Conservation (phyloP, 1,140 invertebrate genomes). For the Lethrus apterus region DNA sequence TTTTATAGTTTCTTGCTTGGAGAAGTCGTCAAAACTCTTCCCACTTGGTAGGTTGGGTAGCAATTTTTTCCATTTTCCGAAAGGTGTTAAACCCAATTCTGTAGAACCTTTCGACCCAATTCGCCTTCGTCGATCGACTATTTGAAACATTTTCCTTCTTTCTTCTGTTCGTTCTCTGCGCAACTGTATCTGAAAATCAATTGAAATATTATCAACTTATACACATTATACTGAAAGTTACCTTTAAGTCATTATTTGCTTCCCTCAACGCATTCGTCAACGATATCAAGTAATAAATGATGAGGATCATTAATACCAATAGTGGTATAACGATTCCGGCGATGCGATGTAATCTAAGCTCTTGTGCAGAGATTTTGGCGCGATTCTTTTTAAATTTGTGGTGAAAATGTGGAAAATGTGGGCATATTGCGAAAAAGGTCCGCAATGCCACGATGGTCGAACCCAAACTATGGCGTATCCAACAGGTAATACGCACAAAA, state of each 20-base stretch:
- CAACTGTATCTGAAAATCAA: conserved; percentile 57
- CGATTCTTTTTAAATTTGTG: conserved; percentile 60
- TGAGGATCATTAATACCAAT: conserved; percentile 81
- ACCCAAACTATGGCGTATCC: conserved; percentile 91
- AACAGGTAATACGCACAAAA: conserved; percentile 90
- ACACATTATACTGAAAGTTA: too few species aligned
- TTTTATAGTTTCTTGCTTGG: conserved; percentile 27
- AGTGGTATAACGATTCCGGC: conserved; percentile 92
- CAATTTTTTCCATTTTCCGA: conserved; percentile 63
- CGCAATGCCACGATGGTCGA: conserved; percentile 90
- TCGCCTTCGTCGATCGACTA: conserved; percentile 60
- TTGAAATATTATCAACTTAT: too few species aligned
- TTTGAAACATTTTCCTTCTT: conserved; percentile 84
- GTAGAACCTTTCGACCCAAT: conserved; percentile 45
- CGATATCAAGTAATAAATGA: conserved; percentile 92
- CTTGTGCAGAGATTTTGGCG: conserved; percentile 61
- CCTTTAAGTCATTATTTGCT: conserved; percentile 88
- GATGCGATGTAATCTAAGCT: conserved; percentile 80
- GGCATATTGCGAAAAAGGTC: conserved; percentile 82
- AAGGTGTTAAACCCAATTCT: conserved; percentile 51
- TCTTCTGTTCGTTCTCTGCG: conserved; percentile 86
- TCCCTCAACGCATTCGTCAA: conserved; percentile 83
- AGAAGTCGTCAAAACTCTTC: conserved; percentile 48
- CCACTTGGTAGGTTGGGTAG: conserved; percentile 49
- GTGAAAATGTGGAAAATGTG: conserved; percentile 86